Evolutionary conservation across 2,888 invertebrate genomes (phyloP).

Genomic region (Nesidiocoris tenuis): DNA sequence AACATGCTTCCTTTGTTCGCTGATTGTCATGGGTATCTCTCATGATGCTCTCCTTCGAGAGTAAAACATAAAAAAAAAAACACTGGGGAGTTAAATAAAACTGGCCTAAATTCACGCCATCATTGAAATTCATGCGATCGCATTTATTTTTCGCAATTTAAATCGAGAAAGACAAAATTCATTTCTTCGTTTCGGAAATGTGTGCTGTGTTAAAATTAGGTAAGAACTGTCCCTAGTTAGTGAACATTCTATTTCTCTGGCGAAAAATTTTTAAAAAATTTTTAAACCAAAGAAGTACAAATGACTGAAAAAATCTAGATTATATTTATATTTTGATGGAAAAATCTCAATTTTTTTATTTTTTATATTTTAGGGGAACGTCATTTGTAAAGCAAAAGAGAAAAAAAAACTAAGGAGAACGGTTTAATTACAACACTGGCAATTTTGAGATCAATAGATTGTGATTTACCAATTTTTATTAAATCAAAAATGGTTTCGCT

Average conservation of each 20-base stretch:
- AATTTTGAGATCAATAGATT: conserved; percentile 40
- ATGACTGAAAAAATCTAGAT: conserved; percentile 50
- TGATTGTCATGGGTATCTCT: background rate
- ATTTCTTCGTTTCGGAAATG: conserved; percentile 50
- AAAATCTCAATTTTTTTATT: conserved; percentile 46
- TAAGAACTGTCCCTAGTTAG: conserved; percentile 47
- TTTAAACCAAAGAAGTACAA: conserved; percentile 50
- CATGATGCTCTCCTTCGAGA: too few relatives aligned
- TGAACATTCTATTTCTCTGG: conserved; percentile 48
- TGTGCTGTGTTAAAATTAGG: conserved; percentile 55
- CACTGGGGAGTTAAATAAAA: background rate
- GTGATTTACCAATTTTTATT: conserved; percentile 44
- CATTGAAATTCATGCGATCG: conserved; percentile 38
- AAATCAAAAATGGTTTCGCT: conserved; percentile 42
- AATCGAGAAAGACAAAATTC: conserved; percentile 53
- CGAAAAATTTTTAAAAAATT: conserved; percentile 44
- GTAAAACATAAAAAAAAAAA: conserved; percentile 19
- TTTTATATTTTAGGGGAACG: conserved; percentile 45
- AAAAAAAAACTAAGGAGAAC: conserved; percentile 43
- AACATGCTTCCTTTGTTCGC: background rate
- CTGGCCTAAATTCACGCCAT: conserved; percentile 44
- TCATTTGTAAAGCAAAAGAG: conserved; percentile 47
- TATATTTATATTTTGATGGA: conserved; percentile 49
- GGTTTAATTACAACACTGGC: conserved; percentile 46
- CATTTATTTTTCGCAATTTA: conserved; percentile 52